Evolutionary conservation across 1,140 invertebrate genomes (phyloP), one percentile per base, ranked within the genome.

Genomic region (Plutomurus gul): DNA sequence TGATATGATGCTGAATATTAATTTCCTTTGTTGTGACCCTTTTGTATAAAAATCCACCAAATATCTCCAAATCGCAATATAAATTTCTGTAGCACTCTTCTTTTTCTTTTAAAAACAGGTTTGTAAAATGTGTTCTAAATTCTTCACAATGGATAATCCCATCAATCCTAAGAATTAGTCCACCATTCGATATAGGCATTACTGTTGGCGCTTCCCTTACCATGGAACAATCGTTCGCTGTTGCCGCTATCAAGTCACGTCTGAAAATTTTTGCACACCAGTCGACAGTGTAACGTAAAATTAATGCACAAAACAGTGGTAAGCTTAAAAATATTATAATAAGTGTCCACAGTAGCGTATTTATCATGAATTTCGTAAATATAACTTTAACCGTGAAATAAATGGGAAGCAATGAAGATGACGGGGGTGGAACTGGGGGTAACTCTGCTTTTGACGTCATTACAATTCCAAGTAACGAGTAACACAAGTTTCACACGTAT

Each of bases 21-120:
- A 60, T 71, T 37, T 20, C 8, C 11, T 4, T 36, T n/a, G 22
- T 10, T 1, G 40, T 6, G 7, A 70, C 37, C 71, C 51, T 30
- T 46, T 79, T 79, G 20, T 65, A 75, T 16, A 79, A 11, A 27
- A 46, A 79, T 13, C 78, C 78, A 46, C 49, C 47, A 36, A 43
- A 70, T 25, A 40, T 74, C 16, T 75, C 73, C 7, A 75, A 11
- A 27, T 75, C 78, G 75, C 72, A 79, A 56, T 74, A 79, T 7
- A 79, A 70, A 51, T 79, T 75, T 33, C 40, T 4, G 18, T 79
- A 75, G 27, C 11, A 3, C 18, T 75, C 22, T 6, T n/a, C n/a
- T 1, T 27, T 16, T 8, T 49, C 25, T 1, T 25, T 16, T 25
- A 79, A 60, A 49, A 79, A 79, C 43, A 75, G 30, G n/a, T 49